Evolutionary conservation across 2,888 invertebrate species (phyloP).

Genomic region (Phasia obesa): DNA sequence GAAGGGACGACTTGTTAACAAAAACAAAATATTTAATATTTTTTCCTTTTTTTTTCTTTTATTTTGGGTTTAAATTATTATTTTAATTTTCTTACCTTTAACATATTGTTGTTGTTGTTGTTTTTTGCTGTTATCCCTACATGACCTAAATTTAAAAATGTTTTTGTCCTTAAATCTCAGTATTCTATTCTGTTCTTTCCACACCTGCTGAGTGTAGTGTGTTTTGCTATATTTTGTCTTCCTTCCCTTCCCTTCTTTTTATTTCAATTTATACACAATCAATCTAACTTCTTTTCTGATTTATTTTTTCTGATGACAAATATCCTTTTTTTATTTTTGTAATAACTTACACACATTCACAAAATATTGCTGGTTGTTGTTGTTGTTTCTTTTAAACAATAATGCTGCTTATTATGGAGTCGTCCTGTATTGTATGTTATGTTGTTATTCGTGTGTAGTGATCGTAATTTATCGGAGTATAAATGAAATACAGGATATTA

Average conservation of each 20-base stretch:
- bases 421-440: not conserved
- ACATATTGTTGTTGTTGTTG: not conserved
- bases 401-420: slow-evolving; percentile 41
- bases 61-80: not conserved
- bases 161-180: slow-evolving; percentile 55
- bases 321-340: slow-evolving; percentile 25
- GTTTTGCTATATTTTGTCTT: slow-evolving; percentile 12
- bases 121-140: slow-evolving; percentile 39
- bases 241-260: not conserved
- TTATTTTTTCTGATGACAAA: slow-evolving; percentile 32
- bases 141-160: slow-evolving; percentile 65
- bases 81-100: slow-evolving; percentile 39
- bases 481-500: slow-evolving; percentile 63
- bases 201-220: slow-evolving; percentile 52
- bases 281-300: not conserved
- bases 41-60: not conserved
- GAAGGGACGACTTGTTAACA: slow-evolving; percentile 46
- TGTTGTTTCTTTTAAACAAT: slow-evolving; percentile 6
- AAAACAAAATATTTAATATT: slow-evolving; percentile 1
- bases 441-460: slow-evolving; percentile 18
- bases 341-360: slow-evolving; percentile 2
- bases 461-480: slow-evolving; percentile 34
- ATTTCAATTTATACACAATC: not conserved
- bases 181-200: slow-evolving; percentile 10
- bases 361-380: not conserved